Evolutionary conservation across 2,888 invertebrate genomes (phyloP), one percentile per base, ranked within the genome.

Genomic region (Coenonympha glycerion): DNA sequence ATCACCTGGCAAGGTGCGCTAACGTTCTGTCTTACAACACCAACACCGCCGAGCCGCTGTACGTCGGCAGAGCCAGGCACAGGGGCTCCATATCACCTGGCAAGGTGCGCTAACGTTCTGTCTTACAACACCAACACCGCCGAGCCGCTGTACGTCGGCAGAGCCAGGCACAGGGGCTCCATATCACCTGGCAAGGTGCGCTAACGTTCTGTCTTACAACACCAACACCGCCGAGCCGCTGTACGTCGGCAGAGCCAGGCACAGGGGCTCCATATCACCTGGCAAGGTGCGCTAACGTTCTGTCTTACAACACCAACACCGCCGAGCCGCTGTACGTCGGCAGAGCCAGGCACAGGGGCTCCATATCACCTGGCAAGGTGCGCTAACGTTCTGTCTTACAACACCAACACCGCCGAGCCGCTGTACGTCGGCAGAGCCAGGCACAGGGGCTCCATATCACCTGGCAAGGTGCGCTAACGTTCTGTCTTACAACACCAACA

Each of bases 1-100:
- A 34, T 84, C 90, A 8, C 89, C 90, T n/a, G 91, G 91, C 52
- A 90, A 90, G 75, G n/a, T n/a, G n/a, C n/a, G n/a, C n/a, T n/a
- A n/a, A n/a, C n/a, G n/a, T n/a, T n/a, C n/a, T n/a, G n/a, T n/a
- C n/a, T n/a, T n/a, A n/a, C n/a, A n/a, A n/a, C n/a, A n/a, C n/a
- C n/a, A n/a, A n/a, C n/a, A 73, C 62, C 13, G 87, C 77, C 0
- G 89, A 89, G 57, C 81, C 86, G 2, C 71, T 90, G 9, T 90
- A 89, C 63, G 79, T 90, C 6, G 89, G 87, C 16, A 69, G 90
- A 52, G 88, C 83, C 0, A 69, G 67, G 15, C 88, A 90, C 60
- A 73, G 79, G 55, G 81, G 80, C 6, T 89, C 88, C 13, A 57
- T 88, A 34, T 84, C 90, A 8, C 89, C 90, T n/a, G 91, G 91